Evolutionary conservation across 2,888 invertebrate species (phyloP).

Genomic region (Herminia tarsipennalis): DNA sequence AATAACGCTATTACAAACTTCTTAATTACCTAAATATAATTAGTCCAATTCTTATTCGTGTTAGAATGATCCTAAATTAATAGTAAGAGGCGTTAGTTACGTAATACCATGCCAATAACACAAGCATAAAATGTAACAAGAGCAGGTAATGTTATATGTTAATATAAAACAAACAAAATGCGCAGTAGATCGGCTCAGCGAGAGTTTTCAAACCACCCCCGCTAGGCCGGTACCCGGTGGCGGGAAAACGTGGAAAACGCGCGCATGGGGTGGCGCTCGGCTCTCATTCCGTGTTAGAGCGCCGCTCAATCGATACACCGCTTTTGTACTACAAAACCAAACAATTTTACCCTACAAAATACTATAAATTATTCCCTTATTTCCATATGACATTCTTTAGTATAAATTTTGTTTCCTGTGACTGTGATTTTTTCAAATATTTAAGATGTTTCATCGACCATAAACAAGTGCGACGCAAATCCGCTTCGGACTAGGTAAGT

Average conservation of each 20-base stretch:
- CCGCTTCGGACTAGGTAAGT: conserved; percentile 70
- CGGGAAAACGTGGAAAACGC: conserved; percentile 81
- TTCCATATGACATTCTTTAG: conserved; percentile 23
- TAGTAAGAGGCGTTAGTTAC: conserved; percentile 6
- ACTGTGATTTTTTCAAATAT: conserved; percentile 28
- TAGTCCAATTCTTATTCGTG: too few relatives aligned
- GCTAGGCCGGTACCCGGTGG: conserved; percentile 45
- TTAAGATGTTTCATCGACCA: conserved; percentile 26
- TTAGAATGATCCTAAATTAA: too few relatives aligned
- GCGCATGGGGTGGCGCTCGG: conserved; percentile 66
- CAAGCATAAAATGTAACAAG: conserved; percentile 27
- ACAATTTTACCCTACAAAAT: conserved; percentile 39
- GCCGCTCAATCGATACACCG: conserved; percentile 76
- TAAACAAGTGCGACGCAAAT: conserved; percentile 69
- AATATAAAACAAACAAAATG: conserved; percentile 51
- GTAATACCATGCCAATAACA: conserved; percentile 9
- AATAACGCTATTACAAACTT: too few relatives aligned
- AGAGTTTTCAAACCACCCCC: conserved; percentile 49
- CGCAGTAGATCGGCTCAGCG: conserved; percentile 44
- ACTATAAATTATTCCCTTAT: conserved; percentile 30
- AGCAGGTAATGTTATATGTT: conserved; percentile 32
- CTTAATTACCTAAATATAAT: too few relatives aligned
- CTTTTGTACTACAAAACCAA: conserved; percentile 51
- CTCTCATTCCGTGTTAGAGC: conserved; percentile 74
- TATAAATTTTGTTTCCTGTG: conserved; percentile 16